A percentile compares a stretch with the other conserved stretches of the same genome.
These are phyloP conservation scores for Oscheius sp. DNA, from an alignment of 1,140 invertebrate genomes.

Conservation along the genomic window DNA sequence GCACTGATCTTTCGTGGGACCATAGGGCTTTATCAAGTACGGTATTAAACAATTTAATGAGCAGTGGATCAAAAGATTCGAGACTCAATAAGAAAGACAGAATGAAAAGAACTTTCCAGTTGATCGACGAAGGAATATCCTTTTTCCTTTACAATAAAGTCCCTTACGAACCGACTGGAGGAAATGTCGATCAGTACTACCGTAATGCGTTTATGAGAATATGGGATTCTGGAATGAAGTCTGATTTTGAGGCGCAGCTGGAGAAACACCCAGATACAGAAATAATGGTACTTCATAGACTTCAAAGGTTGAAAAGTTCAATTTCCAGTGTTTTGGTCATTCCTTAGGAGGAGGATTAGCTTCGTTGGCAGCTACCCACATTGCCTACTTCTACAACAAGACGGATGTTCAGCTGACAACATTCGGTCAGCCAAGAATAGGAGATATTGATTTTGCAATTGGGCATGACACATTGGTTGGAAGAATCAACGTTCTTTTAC, in stretches of 20 bases:
- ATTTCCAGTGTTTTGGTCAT: constrained; percentile 24
- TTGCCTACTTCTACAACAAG: not conserved
- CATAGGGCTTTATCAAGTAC: not conserved
- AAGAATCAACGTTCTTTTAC: not conserved
- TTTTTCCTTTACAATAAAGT: constrained; percentile 21
- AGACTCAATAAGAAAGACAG: too few relatives aligned
- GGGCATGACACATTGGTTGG: constrained; percentile 22
- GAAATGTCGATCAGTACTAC: constrained; percentile 30
- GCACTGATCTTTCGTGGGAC: constrained; percentile 28
- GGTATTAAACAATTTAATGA: not conserved
- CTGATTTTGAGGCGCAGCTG: constrained; percentile 1
- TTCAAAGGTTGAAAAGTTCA: not conserved
- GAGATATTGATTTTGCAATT: constrained; percentile 23
- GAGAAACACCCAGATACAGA: not conserved
- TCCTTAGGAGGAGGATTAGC: constrained; percentile 28
- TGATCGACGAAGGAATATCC: constrained; percentile 27
- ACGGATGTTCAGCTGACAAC: constrained; percentile 7
- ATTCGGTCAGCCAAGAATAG: constrained; percentile 29
- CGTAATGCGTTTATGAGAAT: constrained; percentile 19
- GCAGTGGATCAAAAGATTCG: too few relatives aligned
- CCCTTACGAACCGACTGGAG: constrained; percentile 16
- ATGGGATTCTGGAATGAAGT: constrained; percentile 24
- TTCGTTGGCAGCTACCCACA: constrained; percentile 26
- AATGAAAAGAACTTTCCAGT: too few relatives aligned
- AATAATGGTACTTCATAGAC: constrained; percentile 6